Base-by-base conservation (phyloP, 2,888 invertebrate species). In the Drosophila hamatofila region DNA sequence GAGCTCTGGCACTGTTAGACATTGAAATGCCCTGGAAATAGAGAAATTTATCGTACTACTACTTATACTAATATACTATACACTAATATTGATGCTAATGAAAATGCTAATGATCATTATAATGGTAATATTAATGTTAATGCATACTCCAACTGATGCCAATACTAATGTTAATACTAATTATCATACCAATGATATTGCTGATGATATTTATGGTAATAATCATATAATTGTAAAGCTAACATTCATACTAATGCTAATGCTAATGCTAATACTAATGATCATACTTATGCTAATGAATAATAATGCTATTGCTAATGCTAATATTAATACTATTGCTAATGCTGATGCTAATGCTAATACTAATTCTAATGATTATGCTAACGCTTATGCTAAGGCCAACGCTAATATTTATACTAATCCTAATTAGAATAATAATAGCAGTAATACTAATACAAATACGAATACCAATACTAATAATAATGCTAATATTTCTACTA, bases 1-100 rank as follows among this genome's bases (percentile, higher is more conserved):
- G 14, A 52, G 12, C 16, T 30, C 2, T 5, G 2, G 0, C 0
- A 5, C 2, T 39, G 30, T 11, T 1, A 5, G 46, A 23, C 60
- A 9, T 18, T 1, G 0, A 35, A 3, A 57, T 77, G 25, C 62
- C n/a, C 77, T 72, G 27, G 16, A 18, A 37, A 44, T 21, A 2
- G 9, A 8, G 51, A 52, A 16, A 16, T 18, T 49, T 1, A 18
- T 21, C 1, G 3, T 7, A 0, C 0, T 18, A 4, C n/a, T 18
- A 27, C 2, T 48, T n/a, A 48, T 27, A 12, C 1, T 12, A n/a
- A 48, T n/a, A 6, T 21, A 9, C 30, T 30, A 16, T 8, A 44
- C 25, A 6, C 11, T 48, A 27, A n/a, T 27, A 6, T 1, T n/a
- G 11, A 18, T 48, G 12, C 6, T 25, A 25, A 48, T 21, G 18